Conservation (phyloP, 2,888 invertebrate genomes). For the Cantharis flavilabris region DNA sequence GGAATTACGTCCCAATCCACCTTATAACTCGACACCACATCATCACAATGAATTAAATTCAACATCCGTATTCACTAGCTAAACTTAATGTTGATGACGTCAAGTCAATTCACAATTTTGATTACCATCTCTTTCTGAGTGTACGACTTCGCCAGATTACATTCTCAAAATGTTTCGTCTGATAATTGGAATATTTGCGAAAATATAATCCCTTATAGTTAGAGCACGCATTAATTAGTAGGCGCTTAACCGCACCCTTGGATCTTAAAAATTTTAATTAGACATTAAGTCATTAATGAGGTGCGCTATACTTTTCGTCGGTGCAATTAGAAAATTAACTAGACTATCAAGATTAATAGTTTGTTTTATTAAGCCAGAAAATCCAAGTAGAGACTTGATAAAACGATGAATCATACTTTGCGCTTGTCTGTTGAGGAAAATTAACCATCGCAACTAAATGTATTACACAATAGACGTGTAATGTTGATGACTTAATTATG, state of each 20-base stretch:
- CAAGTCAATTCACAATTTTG: conserved; percentile 17
- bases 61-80: conserved; percentile 23
- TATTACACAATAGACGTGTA: conserved; percentile 16
- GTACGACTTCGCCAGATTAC: not conserved
- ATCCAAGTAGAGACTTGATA: conserved; percentile 6
- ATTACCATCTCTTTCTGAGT: conserved; percentile 15
- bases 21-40: conserved; percentile 14
- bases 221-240: not conserved
- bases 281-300: not conserved
- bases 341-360: not conserved
- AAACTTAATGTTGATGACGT: conserved; percentile 18
- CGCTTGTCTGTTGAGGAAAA: conserved; percentile 11
- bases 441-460: conserved; percentile 7
- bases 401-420: conserved; percentile 6
- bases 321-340: not conserved
- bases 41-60: conserved; percentile 25
- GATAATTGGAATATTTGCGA: not conserved
- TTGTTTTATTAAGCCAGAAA: not conserved
- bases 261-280: not conserved
- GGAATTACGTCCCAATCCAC: conserved; percentile 14
- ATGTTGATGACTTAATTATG: conserved; percentile 19
- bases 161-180: not conserved
- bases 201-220: not conserved
- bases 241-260: not conserved
- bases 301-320: not conserved